Conservation (phyloP, 2,113 vertebrate species). For the Gopherus flavomarginatus region DNA sequence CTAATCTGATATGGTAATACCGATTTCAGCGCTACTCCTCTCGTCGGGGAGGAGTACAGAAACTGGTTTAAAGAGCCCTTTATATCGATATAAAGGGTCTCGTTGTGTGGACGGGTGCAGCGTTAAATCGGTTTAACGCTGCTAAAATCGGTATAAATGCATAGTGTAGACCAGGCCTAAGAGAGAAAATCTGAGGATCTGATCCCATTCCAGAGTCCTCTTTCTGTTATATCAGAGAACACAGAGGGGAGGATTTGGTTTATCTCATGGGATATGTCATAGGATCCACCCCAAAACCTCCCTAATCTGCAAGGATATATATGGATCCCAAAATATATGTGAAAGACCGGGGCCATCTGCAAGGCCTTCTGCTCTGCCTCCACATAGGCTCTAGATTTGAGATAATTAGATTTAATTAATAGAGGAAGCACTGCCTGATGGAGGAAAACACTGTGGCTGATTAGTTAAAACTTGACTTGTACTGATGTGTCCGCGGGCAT, state of each 20-base stretch:
- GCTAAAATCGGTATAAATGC: no score
- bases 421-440: background rate
- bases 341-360: background rate
- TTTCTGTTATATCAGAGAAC: background rate
- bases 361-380: background rate
- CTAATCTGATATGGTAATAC: no score
- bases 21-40: no score
- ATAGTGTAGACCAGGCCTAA: background rate
- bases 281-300: background rate
- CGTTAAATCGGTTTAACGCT: no score
- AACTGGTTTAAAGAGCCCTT: no score
- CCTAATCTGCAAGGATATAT: background rate
- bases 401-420: background rate
- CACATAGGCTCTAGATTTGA: accelerated
- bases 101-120: no score
- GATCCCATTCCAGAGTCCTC: background rate
- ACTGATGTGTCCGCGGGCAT: background rate
- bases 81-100: no score
- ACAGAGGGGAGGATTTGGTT: background rate
- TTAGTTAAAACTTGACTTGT: background rate
- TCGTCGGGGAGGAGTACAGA: no score
- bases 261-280: background rate
- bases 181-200: background rate
- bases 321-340: background rate
- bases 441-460: background rate